Base-by-base conservation (phyloP, 2,888 invertebrate genomes). In the Drosophila koepferae region DNA sequence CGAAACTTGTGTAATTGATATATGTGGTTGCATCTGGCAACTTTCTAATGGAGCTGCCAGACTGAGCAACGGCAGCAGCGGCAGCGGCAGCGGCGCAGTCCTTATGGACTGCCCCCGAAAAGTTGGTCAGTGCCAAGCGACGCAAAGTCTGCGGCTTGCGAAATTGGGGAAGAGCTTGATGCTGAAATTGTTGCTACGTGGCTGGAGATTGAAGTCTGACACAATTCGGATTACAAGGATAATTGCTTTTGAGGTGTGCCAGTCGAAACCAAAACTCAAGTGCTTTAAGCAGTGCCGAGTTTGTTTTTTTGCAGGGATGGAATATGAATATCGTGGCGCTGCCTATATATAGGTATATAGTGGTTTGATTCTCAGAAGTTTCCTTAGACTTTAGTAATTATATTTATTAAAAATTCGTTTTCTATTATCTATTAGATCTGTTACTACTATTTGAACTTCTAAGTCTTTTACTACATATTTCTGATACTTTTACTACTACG, bases 1-100 rank as follows among this genome's bases (percentile, higher is more conserved):
- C 74, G 64, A 81, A 86, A 81, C 73, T 85, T 84, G 79, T 82
- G 82, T 87, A 87, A 87, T 86, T 87, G 87, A 87, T 86, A 86
- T 87, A 77, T 86, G 83, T 70, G 86, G 74, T 74, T 77, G 70
- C 61, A 72, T 60, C 46, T 62, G 49, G 56, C 64, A 85, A 86
- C 80, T 85, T 87, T 86, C 75, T 80, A 87, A 85, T 80, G 78
- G 78, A 80, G 70, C 70, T 44, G 67, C 58, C 56, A 6, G 41
- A 31, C 53, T 23, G 53, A 20, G 36, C 36, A 9, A 12, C 48
- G 44, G 16, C 75, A 65, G 44, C 56, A 63, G 16, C 8, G 23
- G 44, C 46, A 28, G 48, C 28, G n/a, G 28, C 48, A 43, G 43
- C 43, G 9, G 46, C 23, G 28, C 6, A 34, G 31, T 31, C 38